Conservation (phyloP, 2,113 vertebrate species). For the Balaeniceps rex region DNA sequence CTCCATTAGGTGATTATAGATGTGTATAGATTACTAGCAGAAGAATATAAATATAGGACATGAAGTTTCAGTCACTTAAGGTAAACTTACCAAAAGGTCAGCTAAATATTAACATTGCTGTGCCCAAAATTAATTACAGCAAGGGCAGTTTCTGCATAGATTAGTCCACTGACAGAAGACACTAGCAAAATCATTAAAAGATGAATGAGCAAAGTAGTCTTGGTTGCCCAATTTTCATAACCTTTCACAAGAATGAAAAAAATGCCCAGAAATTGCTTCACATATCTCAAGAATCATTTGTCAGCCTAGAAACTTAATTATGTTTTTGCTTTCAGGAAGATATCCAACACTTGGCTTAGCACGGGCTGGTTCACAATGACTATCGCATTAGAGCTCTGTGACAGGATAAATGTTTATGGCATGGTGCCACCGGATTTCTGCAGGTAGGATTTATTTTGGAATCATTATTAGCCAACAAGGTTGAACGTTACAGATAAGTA, state of each 20-base stretch:
- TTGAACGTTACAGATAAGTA: conserved; percentile 31
- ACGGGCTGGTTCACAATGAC: conserved; percentile 99
- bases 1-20: neutral
- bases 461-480: neutral
- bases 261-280: neutral
- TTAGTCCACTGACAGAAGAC: neutral
- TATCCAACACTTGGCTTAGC: conserved; percentile 98
- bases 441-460: conserved; percentile 82
- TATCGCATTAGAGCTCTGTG: conserved; percentile 95
- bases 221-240: conserved; percentile 11
- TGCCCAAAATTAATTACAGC: neutral
- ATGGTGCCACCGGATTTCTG: conserved; percentile 99
- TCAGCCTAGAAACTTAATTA: conserved; percentile 56
- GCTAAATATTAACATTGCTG: neutral
- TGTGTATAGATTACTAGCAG: neutral
- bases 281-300: neutral
- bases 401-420: conserved; percentile 94
- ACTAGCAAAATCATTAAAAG: neutral
- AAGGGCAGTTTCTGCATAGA: neutral
- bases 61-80: neutral
- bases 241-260: conserved; percentile 2
- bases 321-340: conserved; percentile 84
- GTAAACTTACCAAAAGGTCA: conserved; percentile 28
- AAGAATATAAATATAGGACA: neutral
- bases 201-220: neutral